Evolutionary conservation across 2,888 invertebrate genomes (phyloP).

Genomic region (Carcina quercana): DNA sequence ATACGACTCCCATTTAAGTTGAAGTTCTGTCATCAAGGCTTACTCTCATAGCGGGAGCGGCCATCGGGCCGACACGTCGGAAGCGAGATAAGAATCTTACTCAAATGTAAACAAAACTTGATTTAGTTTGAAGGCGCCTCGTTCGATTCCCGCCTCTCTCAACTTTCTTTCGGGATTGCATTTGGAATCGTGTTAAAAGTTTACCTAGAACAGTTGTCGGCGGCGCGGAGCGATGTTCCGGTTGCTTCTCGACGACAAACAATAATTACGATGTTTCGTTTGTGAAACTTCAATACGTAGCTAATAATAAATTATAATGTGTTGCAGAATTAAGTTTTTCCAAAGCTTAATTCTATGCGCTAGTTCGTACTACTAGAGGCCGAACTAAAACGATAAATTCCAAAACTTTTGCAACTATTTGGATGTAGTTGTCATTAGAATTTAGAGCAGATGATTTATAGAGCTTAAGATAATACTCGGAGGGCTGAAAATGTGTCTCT

Average conservation of each 20-base stretch:
- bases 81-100: slow-evolving; percentile 47
- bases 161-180: slow-evolving; percentile 48
- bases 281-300: not conserved
- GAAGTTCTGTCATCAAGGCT: slow-evolving; percentile 66
- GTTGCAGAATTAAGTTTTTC: too few species aligned
- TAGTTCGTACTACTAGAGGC: slow-evolving; percentile 9
- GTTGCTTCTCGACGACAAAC: too few species aligned
- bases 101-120: slow-evolving; percentile 55
- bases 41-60: slow-evolving; percentile 50
- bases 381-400: slow-evolving; percentile 21
- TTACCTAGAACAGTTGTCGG: slow-evolving; percentile 43
- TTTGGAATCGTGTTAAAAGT: slow-evolving; percentile 57
- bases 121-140: slow-evolving; percentile 41
- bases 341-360: too few species aligned
- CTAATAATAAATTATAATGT: not conserved
- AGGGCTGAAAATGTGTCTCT: not conserved
- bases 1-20: slow-evolving; percentile 67
- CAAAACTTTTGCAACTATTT: slow-evolving; percentile 17
- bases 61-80: slow-evolving; percentile 28
- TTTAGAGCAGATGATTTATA: slow-evolving; percentile 17
- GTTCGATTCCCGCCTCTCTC: slow-evolving; percentile 43
- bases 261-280: too few species aligned
- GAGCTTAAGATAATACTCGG: slow-evolving; percentile 7
- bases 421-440: slow-evolving; percentile 15
- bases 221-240: slow-evolving; percentile 39